phyloP scores from a whole-genome alignment of 2,888 invertebrate species.

The Ormyrus nitidulus region DNA sequence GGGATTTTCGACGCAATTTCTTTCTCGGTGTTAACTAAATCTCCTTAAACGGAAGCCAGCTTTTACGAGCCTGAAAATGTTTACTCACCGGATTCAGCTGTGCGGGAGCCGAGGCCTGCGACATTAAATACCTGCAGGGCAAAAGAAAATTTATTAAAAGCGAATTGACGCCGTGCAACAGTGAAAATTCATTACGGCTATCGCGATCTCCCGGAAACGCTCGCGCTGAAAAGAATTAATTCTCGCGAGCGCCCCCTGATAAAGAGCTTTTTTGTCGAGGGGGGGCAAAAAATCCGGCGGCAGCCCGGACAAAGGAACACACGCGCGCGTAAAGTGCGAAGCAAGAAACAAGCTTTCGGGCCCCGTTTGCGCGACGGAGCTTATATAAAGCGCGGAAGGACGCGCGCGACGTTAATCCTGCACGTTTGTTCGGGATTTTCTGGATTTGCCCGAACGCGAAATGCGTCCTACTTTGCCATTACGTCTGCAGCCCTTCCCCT shows the following conservation, averaged over 20 bases:
- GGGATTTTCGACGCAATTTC: neutral
- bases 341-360: constrained; percentile 29
- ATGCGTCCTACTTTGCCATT: constrained; percentile 34
- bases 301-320: too few relatives aligned
- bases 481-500: constrained; percentile 12
- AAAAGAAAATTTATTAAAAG: too few relatives aligned
- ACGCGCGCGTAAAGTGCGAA: neutral
- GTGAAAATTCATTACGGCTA: too few relatives aligned
- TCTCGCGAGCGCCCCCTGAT: too few relatives aligned
- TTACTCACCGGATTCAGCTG: too few relatives aligned
- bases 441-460: neutral
- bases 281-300: neutral
- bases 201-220: too few relatives aligned
- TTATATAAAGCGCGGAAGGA: constrained; percentile 38
- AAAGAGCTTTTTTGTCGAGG: neutral
- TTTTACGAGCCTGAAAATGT: neutral
- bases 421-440: constrained; percentile 47
- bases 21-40: neutral
- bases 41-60: neutral
- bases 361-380: constrained; percentile 17
- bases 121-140: too few relatives aligned
- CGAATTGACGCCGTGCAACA: too few relatives aligned
- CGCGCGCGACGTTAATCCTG: constrained; percentile 38
- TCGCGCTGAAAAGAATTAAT: too few relatives aligned
- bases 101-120: too few relatives aligned